Conservation (phyloP, 1,140 invertebrate genomes). For the Ceratoteleas bidentatus region DNA sequence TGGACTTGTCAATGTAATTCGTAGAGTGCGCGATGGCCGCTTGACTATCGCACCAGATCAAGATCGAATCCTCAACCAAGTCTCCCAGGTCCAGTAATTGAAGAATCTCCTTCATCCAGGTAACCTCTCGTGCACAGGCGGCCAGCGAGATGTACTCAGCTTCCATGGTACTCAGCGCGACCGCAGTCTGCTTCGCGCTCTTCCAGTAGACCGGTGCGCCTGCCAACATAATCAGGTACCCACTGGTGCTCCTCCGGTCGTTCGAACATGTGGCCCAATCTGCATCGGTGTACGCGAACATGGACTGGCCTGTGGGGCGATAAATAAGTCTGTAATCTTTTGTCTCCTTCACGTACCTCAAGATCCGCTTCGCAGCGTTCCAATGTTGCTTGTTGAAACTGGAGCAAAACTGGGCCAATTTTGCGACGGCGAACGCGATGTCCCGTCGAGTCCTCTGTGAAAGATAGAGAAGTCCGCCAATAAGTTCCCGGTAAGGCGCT, state of each 20-base stretch:
- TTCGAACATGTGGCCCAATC: slow-evolving; percentile 70
- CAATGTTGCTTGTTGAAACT: slow-evolving; percentile 64
- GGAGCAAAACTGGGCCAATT: slow-evolving; percentile 58
- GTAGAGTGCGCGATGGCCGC: no score
- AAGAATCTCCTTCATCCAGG: no score
- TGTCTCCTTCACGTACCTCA: slow-evolving; percentile 68
- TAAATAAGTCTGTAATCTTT: slow-evolving; percentile 25
- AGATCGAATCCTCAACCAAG: no score
- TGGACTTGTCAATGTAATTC: no score
- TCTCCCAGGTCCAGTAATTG: no score
- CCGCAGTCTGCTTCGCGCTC: slow-evolving; percentile 59
- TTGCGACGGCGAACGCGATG: slow-evolving; percentile 71
- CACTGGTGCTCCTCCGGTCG: slow-evolving; percentile 67
- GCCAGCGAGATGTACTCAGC: background rate
- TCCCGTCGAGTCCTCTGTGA: slow-evolving; percentile 73
- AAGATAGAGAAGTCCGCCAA: slow-evolving; percentile 74
- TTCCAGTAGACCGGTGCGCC: slow-evolving; percentile 68
- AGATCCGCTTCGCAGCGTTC: slow-evolving; percentile 61
- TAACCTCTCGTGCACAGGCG: no score
- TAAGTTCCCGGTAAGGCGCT: slow-evolving; percentile 67
- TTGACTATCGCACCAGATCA: no score
- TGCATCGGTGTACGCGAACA: slow-evolving; percentile 66
- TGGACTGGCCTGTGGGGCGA: background rate
- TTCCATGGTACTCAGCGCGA: slow-evolving; percentile 66
- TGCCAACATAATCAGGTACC: slow-evolving; percentile 67